phyloP scores from a whole-genome alignment of 2,113 vertebrate genomes.

The Sminthopsis crassicaudata region DNA sequence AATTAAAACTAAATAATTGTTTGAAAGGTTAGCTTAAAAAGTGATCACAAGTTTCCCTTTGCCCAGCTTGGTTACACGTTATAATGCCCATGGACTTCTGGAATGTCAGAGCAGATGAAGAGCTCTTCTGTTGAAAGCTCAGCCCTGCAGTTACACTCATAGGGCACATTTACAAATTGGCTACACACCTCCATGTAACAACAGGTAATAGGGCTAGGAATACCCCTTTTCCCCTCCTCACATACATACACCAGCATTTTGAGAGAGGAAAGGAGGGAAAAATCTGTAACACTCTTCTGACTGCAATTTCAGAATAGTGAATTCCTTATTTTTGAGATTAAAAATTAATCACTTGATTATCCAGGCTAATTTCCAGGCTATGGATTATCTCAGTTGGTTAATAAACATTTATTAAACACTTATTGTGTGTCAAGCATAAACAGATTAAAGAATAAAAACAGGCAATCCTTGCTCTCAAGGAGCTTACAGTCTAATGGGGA shows the following conservation, averaged over 20 bases:
- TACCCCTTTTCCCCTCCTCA: not conserved
- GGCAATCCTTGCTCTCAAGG: not conserved
- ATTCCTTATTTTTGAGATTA: not conserved
- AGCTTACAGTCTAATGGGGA: not conserved
- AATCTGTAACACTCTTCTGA: not conserved
- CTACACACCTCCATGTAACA: not conserved
- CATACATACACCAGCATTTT: not conserved
- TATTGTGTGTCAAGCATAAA: not conserved
- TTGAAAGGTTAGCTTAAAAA: slow-evolving; percentile 7
- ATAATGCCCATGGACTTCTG: not conserved
- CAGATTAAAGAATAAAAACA: not conserved
- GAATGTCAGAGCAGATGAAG: slow-evolving; percentile 15
- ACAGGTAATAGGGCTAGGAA: not conserved
- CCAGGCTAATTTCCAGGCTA: not conserved
- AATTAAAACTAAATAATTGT: not conserved
- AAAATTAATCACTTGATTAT: not conserved
- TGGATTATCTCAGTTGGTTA: not conserved
- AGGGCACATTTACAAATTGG: not conserved
- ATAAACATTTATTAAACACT: not conserved
- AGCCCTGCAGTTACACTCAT: slow-evolving; percentile 24
- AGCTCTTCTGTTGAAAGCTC: slow-evolving; percentile 6
- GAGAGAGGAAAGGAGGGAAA: not conserved
- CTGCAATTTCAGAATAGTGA: not conserved
- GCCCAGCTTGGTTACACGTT: not conserved
- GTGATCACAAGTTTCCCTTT: not conserved